A percentile compares a stretch with the other conserved stretches of the same genome.
phyloP scores from a whole-genome alignment of 2,797 vertebrate species.

The Limnodromus scolopaceus region DNA sequence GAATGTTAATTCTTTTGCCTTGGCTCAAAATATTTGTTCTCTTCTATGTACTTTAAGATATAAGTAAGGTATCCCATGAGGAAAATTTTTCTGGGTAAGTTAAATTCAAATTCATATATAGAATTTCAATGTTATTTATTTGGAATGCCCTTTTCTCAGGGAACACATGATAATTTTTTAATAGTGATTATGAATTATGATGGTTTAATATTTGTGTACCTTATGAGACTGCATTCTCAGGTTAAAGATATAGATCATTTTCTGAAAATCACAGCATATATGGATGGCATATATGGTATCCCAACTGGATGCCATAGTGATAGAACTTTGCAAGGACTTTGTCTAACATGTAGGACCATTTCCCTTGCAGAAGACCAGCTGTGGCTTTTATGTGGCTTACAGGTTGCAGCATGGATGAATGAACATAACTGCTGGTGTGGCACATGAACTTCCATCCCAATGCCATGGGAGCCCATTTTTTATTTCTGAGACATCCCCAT shows the following conservation, averaged over 20 bases:
- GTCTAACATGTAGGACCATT: neutral
- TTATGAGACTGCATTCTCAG: neutral
- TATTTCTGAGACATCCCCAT: neutral
- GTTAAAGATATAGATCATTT: neutral
- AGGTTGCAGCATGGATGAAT: neutral
- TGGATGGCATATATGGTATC: neutral
- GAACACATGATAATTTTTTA: neutral
- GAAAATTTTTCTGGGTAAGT: neutral
- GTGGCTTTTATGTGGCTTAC: neutral
- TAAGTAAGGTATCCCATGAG: neutral
- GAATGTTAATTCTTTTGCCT: neutral
- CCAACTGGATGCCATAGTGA: neutral
- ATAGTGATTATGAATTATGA: neutral
- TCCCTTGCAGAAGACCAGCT: neutral
- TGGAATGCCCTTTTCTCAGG: neutral
- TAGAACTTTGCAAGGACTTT: neutral
- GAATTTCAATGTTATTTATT: neutral
- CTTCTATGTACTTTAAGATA: neutral
- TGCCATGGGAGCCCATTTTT: neutral
- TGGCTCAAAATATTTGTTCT: neutral
- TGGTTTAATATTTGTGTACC: neutral
- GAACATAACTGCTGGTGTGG: neutral
- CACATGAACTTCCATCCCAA: neutral
- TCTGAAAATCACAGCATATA: neutral
- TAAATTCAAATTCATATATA: neutral